Conservation (phyloP, 2,113 vertebrate species). For the Pogonocichla stellata region DNA sequence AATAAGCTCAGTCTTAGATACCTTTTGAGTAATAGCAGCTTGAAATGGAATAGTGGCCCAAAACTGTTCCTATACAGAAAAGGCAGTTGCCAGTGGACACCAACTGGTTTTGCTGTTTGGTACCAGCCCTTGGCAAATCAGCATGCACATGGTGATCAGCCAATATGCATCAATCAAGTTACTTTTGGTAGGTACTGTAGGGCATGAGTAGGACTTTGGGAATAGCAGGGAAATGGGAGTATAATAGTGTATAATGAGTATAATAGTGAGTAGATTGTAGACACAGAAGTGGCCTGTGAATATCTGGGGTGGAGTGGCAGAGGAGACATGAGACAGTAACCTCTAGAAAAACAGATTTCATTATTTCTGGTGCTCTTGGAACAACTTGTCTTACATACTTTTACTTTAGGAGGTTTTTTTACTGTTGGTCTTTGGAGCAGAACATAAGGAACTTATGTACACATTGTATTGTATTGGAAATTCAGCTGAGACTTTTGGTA, state of each 20-base stretch:
- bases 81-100: not conserved
- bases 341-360: not conserved
- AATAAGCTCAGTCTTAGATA: not conserved
- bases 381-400: not conserved
- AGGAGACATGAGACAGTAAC: not conserved
- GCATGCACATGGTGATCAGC: accelerated
- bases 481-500: not conserved
- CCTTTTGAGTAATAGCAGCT: not conserved
- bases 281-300: not conserved
- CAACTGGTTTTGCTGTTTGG: not conserved
- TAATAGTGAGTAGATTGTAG: not conserved
- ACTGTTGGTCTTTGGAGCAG: not conserved
- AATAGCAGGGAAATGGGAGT: not conserved
- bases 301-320: not conserved
- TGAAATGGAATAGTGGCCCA: not conserved
- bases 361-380: not conserved
- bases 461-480: not conserved
- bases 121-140: not conserved
- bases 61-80: not conserved
- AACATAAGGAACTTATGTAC: not conserved
- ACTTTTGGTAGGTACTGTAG: not conserved
- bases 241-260: not conserved
- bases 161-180: not conserved
- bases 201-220: not conserved
- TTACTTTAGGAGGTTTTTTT: not conserved